Evolutionary conservation across 2,797 vertebrate genomes (phyloP), one percentile per base, ranked within the genome.

Genomic region (Etheostoma perlongum): DNA sequence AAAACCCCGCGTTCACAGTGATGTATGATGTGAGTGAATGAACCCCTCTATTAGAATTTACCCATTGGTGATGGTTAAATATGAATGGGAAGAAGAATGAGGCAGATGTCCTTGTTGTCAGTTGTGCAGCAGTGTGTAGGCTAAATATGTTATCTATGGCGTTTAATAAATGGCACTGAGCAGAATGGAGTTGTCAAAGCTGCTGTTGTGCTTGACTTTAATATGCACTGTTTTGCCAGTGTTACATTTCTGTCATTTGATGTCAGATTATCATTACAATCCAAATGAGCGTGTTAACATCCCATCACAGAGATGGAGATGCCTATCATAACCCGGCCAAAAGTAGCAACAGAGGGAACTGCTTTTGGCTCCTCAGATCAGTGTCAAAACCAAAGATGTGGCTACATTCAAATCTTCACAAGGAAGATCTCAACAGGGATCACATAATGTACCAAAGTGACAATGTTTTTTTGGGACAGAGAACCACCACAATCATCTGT

Each of bases 301-400:
- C 61, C 67, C 66, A 64, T 84, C 69, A 67, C 78, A 64, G 54
- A 54, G 72, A 68, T 36, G 62, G 71, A 85, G 88, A 87, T 75
- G 84, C 70, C 66, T 79, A 81, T 87, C 82, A 63, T 40, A 73
- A 78, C 69, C 64, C 60, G 57, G 86, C 46, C 74, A 52, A 81
- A 86, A 74, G 81, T 65, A 71, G 70, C 74, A 68, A 57, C 74
- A 63, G 58, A 82, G 79, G 84, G 84, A 85, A 81, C 76, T 76
- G 61, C 54, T 72, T 86, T 73, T 63, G 69, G 70, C 70, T 85
- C 59, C 59, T 15, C 30, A 42, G 82, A 81, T 88, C 72, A 78
- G 74, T 70, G 25, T 46, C 58, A 71, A 72, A 71, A 66, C 67
- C 5, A 64, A 73, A 76, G 77, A 75, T 19, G 21, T 51, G 62